phyloP scores from a whole-genome alignment of 2,113 vertebrate species.

The Alexandromys fortis region DNA sequence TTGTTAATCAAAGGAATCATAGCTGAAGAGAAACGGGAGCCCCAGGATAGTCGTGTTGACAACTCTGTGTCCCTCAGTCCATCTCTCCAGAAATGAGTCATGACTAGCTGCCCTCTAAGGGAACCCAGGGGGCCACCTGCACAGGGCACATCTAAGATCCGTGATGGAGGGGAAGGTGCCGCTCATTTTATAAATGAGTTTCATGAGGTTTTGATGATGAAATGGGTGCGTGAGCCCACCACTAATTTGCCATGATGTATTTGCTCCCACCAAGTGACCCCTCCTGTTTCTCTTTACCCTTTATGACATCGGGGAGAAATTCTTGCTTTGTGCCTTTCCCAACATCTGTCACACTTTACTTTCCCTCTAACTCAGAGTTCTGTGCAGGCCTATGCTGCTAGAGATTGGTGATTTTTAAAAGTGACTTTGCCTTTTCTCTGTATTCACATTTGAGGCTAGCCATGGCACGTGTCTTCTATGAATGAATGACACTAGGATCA shows the following conservation, averaged over 20 bases:
- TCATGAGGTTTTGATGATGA: not conserved
- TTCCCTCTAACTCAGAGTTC: not conserved
- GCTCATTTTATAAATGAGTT: not conserved
- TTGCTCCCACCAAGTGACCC: accelerated
- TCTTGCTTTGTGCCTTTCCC: accelerated
- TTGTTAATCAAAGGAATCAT: not conserved
- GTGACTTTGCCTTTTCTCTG: not conserved
- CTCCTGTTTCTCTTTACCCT: accelerated
- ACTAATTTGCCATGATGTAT: accelerated
- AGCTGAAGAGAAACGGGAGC: not conserved
- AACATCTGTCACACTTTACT: not conserved
- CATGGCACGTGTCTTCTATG: not conserved
- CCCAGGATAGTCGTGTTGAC: not conserved
- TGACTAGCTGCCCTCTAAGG: not conserved
- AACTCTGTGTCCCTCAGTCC: too few relatives aligned
- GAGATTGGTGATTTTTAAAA: not conserved
- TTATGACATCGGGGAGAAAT: not conserved
- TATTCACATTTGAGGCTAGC: not conserved
- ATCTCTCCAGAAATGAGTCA: not conserved
- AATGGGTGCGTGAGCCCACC: not conserved
- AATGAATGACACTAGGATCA: not conserved
- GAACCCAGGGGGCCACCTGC: not conserved
- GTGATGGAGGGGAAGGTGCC: not conserved
- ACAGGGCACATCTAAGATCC: not conserved
- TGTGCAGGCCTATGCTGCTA: not conserved